Evolutionary conservation across 2,113 vertebrate species (phyloP).

Genomic region (Mirza zaza): DNA sequence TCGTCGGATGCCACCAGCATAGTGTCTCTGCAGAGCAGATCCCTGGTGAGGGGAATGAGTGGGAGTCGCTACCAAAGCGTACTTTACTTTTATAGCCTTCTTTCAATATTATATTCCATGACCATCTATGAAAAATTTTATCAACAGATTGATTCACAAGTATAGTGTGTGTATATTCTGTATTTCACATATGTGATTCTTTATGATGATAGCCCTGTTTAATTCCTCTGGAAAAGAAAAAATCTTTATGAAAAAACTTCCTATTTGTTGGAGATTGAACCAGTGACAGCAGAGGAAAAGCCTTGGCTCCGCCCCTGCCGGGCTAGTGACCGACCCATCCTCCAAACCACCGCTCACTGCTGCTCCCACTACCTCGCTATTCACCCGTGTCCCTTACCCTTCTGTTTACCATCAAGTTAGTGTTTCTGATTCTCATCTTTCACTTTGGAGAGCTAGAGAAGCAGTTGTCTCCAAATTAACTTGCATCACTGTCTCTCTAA

Average conservation of each 20-base stretch:
- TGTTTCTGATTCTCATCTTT: background rate
- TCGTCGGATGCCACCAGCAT: background rate
- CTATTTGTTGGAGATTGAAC: background rate
- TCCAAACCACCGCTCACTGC: accelerated
- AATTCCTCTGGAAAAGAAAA: background rate
- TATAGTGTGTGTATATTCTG: background rate
- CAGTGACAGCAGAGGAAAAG: background rate
- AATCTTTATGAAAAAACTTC: background rate
- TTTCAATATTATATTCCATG: background rate
- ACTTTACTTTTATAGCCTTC: background rate
- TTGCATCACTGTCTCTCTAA: background rate
- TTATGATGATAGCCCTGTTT: background rate
- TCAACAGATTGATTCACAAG: background rate
- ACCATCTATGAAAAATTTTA: background rate
- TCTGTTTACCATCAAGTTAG: too few relatives aligned
- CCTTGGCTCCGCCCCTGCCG: accelerated
- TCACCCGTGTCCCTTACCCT: background rate
- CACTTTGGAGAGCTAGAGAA: background rate
- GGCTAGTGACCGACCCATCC: background rate
- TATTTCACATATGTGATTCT: background rate
- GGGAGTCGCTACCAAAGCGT: background rate
- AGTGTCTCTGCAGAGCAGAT: background rate
- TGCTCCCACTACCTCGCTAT: too few relatives aligned
- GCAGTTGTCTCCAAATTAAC: background rate
- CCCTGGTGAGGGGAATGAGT: too few relatives aligned